These are phyloP conservation scores for Rhadina sibilatrix DNA, from an alignment of 2,113 vertebrate species.

Conservation along the genomic window DNA sequence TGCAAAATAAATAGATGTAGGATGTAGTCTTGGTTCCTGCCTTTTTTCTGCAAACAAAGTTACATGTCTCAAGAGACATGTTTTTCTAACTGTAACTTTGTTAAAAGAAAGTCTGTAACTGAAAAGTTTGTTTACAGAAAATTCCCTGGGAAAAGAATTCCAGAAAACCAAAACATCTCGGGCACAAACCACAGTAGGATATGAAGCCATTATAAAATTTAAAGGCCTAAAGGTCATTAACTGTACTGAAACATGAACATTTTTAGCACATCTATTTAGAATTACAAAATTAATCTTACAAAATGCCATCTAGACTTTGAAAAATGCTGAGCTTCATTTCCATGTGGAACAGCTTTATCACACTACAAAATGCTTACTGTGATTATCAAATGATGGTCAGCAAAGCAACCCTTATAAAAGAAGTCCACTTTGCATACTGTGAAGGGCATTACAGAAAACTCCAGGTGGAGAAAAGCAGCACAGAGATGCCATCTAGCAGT, in stretches of 20 bases:
- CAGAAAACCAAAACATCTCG: too few relatives aligned
- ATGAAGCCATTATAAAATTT: background rate
- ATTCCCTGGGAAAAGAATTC: too few relatives aligned
- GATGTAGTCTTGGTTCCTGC: too few relatives aligned
- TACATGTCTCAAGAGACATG: too few relatives aligned
- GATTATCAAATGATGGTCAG: background rate
- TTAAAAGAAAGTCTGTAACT: too few relatives aligned
- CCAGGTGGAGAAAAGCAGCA: constrained; percentile 48
- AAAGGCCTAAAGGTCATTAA: background rate
- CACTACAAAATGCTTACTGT: background rate
- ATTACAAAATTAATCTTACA: background rate
- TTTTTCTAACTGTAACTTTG: too few relatives aligned
- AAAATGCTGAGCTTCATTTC: background rate
- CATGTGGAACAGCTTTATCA: background rate
- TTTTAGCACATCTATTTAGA: background rate
- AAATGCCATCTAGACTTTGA: background rate
- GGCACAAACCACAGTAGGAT: background rate
- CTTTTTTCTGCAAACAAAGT: too few relatives aligned
- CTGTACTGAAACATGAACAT: background rate
- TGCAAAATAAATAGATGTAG: background rate
- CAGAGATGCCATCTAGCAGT: constrained; percentile 80
- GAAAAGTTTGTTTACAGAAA: too few relatives aligned
- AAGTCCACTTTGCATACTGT: background rate
- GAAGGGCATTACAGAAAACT: constrained; percentile 63
- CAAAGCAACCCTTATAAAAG: background rate